These are phyloP conservation scores for Xenopus petersii DNA, from an alignment of 2,797 vertebrate genomes.

Conservation along the genomic window DNA sequence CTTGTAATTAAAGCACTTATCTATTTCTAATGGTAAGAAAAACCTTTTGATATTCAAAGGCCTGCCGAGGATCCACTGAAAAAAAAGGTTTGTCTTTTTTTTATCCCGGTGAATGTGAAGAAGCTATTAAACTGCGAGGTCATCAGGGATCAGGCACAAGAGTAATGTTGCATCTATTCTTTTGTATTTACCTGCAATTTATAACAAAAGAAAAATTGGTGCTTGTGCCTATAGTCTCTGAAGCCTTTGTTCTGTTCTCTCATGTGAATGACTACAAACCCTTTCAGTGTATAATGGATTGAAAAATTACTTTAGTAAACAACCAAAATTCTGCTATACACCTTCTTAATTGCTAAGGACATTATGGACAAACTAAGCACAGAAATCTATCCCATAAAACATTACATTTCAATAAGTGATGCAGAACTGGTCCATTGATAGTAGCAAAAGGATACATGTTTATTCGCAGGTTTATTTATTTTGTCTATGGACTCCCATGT, in stretches of 20 bases:
- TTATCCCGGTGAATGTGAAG: slow-evolving; percentile 24
- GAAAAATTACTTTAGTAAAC: neutral
- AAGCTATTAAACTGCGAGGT: slow-evolving; percentile 31
- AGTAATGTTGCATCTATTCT: slow-evolving; percentile 12
- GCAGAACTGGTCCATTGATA: no score
- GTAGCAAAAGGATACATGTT: no score
- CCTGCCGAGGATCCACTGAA: slow-evolving; percentile 27
- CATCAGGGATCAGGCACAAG: slow-evolving; percentile 37
- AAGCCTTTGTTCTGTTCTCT: slow-evolving; percentile 29
- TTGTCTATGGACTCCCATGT: no score
- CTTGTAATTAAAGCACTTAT: neutral
- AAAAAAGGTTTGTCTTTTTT: slow-evolving; percentile 35
- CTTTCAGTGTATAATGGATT: neutral
- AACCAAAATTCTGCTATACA: neutral
- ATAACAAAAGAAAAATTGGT: slow-evolving; percentile 27
- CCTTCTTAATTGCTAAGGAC: neutral
- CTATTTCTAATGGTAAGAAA: slow-evolving; percentile 13
- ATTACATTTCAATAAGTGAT: no score
- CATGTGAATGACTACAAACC: slow-evolving; percentile 33
- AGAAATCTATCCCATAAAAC: neutral
- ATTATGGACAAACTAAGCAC: neutral
- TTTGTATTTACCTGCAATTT: slow-evolving; percentile 20
- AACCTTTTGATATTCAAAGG: neutral
- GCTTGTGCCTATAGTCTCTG: neutral
- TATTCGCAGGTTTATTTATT: no score